Conservation (phyloP, 2,888 invertebrate species). For the Automeris io region DNA sequence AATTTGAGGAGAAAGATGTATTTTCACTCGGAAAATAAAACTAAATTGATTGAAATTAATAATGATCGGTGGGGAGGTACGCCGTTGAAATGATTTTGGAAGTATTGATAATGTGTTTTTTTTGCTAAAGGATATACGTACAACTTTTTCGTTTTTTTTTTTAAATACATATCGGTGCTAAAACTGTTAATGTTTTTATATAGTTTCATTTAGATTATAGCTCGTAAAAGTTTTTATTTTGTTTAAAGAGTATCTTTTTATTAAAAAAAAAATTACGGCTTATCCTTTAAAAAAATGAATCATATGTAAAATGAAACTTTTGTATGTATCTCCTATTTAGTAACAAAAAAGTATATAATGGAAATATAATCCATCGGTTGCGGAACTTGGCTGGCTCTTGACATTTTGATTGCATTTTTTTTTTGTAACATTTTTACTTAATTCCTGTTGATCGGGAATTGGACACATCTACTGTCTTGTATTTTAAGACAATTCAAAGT, state of each 20-base stretch:
- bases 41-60: neutral
- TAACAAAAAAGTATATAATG: neutral
- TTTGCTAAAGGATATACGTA: conserved; percentile 8
- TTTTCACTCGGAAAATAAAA: neutral
- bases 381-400: neutral
- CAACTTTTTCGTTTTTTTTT: neutral
- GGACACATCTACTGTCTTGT: conserved; percentile 28
- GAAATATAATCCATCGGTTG: neutral
- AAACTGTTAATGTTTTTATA: neutral
- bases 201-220: neutral
- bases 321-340: neutral
- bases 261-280: neutral
- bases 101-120: conserved; percentile 9
- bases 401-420: neutral
- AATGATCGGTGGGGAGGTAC: neutral
- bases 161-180: neutral
- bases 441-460: conserved; percentile 40
- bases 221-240: too few relatives aligned
- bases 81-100: neutral
- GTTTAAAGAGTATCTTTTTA: neutral
- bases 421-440: neutral
- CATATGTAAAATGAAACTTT: too few relatives aligned
- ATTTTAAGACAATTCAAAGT: conserved; percentile 18
- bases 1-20: too few relatives aligned
- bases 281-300: neutral